Conservation (phyloP, 2,888 invertebrate species). For the Scaptomyza polygonia region DNA sequence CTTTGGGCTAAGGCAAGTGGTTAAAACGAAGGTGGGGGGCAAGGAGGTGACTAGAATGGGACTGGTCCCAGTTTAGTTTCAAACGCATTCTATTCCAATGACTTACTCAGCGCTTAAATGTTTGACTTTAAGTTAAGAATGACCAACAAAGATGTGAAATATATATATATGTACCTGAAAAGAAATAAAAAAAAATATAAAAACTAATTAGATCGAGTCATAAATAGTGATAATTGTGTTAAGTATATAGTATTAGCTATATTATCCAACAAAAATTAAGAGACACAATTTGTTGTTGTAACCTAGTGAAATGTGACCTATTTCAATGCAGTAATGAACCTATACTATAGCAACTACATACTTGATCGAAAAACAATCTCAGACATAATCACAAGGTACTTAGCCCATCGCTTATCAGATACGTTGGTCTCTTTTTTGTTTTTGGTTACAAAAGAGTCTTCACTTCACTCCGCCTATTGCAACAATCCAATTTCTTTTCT, state of each 20-base stretch:
- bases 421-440: too few relatives aligned
- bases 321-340: too few relatives aligned
- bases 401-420: background rate
- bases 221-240: background rate
- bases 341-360: too few relatives aligned
- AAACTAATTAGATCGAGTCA: background rate
- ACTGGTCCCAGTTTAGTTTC: conserved; percentile 16
- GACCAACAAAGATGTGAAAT: conserved; percentile 29
- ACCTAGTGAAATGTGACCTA: too few relatives aligned
- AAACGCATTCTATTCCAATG: conserved; percentile 39
- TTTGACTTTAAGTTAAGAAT: background rate
- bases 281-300: too few relatives aligned
- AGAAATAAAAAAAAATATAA: conserved; percentile 10
- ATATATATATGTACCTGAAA: conserved; percentile 50
- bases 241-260: too few relatives aligned
- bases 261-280: too few relatives aligned
- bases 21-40: too few relatives aligned
- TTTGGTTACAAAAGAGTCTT: too few relatives aligned
- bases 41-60: background rate
- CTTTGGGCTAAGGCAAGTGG: background rate
- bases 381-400: background rate
- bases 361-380: background rate
- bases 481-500: conserved; percentile 17
- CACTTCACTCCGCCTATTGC: conserved; percentile 10
- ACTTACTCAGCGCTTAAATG: conserved; percentile 62